phyloP scores from a whole-genome alignment of 2,113 vertebrate species.

The Bubo bubo region DNA sequence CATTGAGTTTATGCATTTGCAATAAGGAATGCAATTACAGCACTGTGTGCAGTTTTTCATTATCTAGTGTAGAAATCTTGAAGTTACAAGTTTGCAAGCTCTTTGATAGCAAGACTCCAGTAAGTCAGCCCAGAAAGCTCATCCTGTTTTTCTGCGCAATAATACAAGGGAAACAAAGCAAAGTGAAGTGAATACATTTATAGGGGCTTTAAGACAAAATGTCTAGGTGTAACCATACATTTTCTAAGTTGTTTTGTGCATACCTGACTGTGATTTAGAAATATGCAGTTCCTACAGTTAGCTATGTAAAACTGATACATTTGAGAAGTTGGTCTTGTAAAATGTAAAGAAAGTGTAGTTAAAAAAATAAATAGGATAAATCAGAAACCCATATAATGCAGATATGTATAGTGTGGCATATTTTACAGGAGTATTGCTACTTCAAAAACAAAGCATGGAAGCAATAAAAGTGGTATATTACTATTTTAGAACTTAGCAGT shows the following conservation, averaged over 20 bases:
- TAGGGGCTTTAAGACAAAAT: not conserved
- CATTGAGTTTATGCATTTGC: not conserved
- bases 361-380: not conserved
- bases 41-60: not conserved
- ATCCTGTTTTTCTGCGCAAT: not conserved
- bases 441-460: not conserved
- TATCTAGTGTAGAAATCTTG: not conserved
- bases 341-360: not conserved
- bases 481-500: not conserved
- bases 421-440: slow-evolving; percentile 3
- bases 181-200: not conserved
- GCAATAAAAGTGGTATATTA: not conserved
- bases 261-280: not conserved
- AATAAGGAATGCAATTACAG: not conserved
- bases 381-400: not conserved
- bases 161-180: not conserved
- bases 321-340: not conserved
- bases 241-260: not conserved
- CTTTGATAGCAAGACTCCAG: not conserved
- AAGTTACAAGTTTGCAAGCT: not conserved
- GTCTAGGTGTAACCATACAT: not conserved
- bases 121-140: not conserved
- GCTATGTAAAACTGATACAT: not conserved
- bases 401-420: not conserved
- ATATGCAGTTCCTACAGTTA: not conserved